A percentile compares a stretch with the other conserved stretches of the same genome.
phyloP scores from a whole-genome alignment of 2,888 invertebrate genomes.

The Suillia variegata region DNA sequence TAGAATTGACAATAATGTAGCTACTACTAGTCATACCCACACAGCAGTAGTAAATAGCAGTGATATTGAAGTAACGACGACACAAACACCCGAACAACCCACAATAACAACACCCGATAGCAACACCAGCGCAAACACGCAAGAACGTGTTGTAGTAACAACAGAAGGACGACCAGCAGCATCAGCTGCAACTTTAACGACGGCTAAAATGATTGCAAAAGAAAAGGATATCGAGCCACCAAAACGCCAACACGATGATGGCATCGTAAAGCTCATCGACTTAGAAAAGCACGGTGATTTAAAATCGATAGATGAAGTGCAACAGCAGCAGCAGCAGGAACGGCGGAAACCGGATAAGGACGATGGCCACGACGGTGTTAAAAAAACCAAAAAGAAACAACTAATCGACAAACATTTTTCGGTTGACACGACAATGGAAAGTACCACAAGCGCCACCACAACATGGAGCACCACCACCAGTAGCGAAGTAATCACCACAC shows the following conservation, averaged over 20 bases:
- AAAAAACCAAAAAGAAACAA: slow-evolving; percentile 57
- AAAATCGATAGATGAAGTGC: slow-evolving; percentile 27
- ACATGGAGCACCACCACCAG: slow-evolving; percentile 12
- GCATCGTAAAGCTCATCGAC: slow-evolving; percentile 43
- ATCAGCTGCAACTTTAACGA: neutral
- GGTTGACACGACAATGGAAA: slow-evolving; percentile 19
- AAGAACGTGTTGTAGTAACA: neutral
- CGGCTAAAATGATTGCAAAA: neutral
- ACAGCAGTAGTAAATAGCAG: neutral
- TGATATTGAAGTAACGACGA: neutral
- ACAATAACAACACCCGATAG: neutral
- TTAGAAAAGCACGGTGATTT: slow-evolving; percentile 40
- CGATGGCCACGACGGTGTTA: slow-evolving; percentile 58
- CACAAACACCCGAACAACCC: neutral
- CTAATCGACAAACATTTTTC: slow-evolving; percentile 50
- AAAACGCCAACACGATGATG: slow-evolving; percentile 18
- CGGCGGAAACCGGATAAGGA: slow-evolving; percentile 12
- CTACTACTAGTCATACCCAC: neutral
- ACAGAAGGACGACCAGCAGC: neutral
- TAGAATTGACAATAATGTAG: neutral
- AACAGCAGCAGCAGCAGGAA: slow-evolving; percentile 4
- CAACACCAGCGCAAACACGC: neutral
- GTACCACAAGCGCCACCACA: neutral
- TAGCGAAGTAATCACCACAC: neutral
- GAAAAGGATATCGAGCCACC: neutral